A percentile compares a stretch with the other conserved stretches of the same genome.
Evolutionary conservation across 2,888 invertebrate genomes (phyloP).

Genomic region (Caradrina kadenii): DNA sequence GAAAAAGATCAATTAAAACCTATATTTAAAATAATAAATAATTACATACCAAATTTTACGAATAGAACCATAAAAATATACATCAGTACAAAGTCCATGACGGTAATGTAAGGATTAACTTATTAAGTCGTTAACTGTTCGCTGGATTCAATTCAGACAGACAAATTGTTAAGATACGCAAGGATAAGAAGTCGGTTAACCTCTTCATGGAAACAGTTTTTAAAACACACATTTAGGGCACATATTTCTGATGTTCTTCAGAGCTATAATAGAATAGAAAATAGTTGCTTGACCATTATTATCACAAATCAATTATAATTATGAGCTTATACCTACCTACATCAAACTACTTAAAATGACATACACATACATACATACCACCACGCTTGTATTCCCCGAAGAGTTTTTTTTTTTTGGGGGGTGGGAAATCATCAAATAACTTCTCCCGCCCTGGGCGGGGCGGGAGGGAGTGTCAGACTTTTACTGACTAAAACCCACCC

Average conservation of each 20-base stretch:
- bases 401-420: too few relatives aligned
- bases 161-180: not conserved
- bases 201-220: not conserved
- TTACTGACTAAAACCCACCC: too few relatives aligned
- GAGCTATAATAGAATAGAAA: not conserved
- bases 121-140: too few relatives aligned
- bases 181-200: not conserved
- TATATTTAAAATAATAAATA: not conserved
- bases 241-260: not conserved
- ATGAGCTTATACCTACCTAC: not conserved
- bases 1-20: not conserved
- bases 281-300: not conserved
- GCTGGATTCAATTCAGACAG: too few relatives aligned
- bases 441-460: too few relatives aligned
- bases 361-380: too few relatives aligned
- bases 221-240: too few relatives aligned
- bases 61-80: not conserved
- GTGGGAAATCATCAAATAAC: too few relatives aligned
- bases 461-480: too few relatives aligned
- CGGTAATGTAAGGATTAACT: not conserved
- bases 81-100: not conserved
- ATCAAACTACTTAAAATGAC: not conserved
- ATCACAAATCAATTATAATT: not conserved
- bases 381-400: too few relatives aligned
- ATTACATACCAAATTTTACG: slow-evolving; percentile 22